Base-by-base conservation (phyloP, 1,140 invertebrate genomes). In the Neoseiulus cucumeris region DNA sequence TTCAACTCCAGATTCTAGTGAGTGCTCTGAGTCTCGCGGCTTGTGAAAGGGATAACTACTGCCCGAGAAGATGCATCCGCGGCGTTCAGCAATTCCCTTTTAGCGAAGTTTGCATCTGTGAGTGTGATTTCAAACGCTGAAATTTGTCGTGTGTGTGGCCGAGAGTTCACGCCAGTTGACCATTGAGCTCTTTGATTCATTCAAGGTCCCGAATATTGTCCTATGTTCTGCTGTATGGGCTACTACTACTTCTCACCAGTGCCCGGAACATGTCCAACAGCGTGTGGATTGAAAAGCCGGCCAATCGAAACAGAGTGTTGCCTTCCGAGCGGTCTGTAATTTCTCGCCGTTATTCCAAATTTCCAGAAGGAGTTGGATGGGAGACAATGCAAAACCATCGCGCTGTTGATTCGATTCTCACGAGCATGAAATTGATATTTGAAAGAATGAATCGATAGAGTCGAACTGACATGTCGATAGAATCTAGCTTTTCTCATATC, bases 61-160 rank as follows among this genome's bases (percentile, higher is more conserved):
- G 51, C 22, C 51, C 51, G 22, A 25, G 51, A 4, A 59, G 17
- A 25, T 59, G 51, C 51, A 59, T 59, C 33, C 51, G 51, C 17
- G 51, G 51, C 51, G 51, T 59, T 2, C 51, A 59, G 22, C 51
- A 59, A 20, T 59, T 59, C 22, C 51, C 51, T 20, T 59, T 59
- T 25, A 25, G 51, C 22, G 51, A 59, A 25, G 33, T 59, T 25
- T 59, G 51, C 22, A 59, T 59, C 51, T 59, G 51, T 59, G 9
- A 59, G 51, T 25, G 4, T 9, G 33, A 4, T 4, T 39, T 9
- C 4, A 39, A 39, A 39, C n/a, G n/a, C n/a, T n/a, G n/a, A n/a
- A n/a, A n/a, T n/a, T n/a, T n/a, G n/a, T n/a, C n/a, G n/a, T n/a
- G n/a, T n/a, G n/a, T n/a, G n/a, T n/a, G n/a, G n/a, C n/a, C n/a